These are phyloP conservation scores for Oncorhynchus clarkii DNA, from an alignment of 2,113 vertebrate species.

Conservation along the genomic window DNA sequence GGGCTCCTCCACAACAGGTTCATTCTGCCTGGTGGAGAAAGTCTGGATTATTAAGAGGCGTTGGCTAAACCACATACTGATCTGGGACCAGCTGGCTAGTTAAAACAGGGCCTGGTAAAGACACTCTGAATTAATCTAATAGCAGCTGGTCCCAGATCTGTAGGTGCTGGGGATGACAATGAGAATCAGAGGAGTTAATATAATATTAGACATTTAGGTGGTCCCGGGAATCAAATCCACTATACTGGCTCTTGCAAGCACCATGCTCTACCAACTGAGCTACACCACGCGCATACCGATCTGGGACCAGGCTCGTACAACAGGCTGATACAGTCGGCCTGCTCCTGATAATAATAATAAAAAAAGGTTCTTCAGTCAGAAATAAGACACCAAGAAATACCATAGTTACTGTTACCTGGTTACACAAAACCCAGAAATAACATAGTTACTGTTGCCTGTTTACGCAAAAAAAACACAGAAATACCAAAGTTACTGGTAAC, in stretches of 20 bases:
- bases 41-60: background rate
- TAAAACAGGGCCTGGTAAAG: background rate
- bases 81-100: background rate
- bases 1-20: slow-evolving; percentile 19
- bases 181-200: too few relatives aligned
- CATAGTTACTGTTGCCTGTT: too few relatives aligned
- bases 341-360: background rate
- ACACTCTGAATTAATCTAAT: too few relatives aligned
- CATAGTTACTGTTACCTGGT: background rate
- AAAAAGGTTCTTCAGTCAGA: background rate
- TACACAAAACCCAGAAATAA: background rate
- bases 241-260: too few relatives aligned
- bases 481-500: background rate
- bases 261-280: too few relatives aligned
- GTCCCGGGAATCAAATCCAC: too few relatives aligned
- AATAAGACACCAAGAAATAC: background rate
- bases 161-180: too few relatives aligned
- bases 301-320: background rate
- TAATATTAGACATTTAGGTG: too few relatives aligned
- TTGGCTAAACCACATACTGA: too few relatives aligned
- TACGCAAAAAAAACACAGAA: background rate
- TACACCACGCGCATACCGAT: background rate
- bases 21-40: slow-evolving; percentile 42
- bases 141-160: too few relatives aligned
- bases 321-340: background rate